phyloP scores from a whole-genome alignment of 2,888 invertebrate genomes.

The Epicampocera succincta region DNA sequence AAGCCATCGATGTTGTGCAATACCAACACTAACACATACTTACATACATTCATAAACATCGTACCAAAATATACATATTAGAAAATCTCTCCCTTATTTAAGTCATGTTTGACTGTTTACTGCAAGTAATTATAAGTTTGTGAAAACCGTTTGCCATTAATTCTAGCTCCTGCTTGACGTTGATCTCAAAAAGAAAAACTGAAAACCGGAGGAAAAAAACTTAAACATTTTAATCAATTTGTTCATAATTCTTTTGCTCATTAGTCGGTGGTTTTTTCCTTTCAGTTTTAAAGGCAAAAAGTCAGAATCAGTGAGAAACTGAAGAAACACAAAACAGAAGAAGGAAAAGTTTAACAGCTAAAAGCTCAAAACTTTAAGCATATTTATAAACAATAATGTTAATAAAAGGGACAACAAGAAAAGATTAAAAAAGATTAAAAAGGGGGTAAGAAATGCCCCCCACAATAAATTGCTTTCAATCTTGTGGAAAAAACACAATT shows the following conservation, averaged over 20 bases:
- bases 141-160: not conserved
- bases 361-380: constrained; percentile 29
- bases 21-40: no score
- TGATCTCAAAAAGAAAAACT: constrained; percentile 1
- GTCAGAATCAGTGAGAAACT: not conserved
- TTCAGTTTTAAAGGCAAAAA: not conserved
- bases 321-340: not conserved
- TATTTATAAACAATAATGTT: constrained; percentile 54
- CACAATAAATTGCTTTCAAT: constrained; percentile 59
- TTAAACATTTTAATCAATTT: constrained; percentile 60
- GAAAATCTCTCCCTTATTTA: not conserved
- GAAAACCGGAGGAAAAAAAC: not conserved
- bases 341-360: not conserved
- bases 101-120: not conserved
- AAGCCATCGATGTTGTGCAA: no score
- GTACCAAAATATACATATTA: no score
- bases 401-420: constrained; percentile 22
- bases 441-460: constrained; percentile 6
- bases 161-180: not conserved
- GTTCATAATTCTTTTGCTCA: constrained; percentile 63
- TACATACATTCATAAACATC: no score
- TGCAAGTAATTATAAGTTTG: constrained; percentile 9
- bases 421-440: constrained; percentile 4
- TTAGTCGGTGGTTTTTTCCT: constrained; percentile 27
- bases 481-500: constrained; percentile 50